Evolutionary conservation across 2,888 invertebrate species (phyloP).

Genomic region (Malachius bipustulatus): DNA sequence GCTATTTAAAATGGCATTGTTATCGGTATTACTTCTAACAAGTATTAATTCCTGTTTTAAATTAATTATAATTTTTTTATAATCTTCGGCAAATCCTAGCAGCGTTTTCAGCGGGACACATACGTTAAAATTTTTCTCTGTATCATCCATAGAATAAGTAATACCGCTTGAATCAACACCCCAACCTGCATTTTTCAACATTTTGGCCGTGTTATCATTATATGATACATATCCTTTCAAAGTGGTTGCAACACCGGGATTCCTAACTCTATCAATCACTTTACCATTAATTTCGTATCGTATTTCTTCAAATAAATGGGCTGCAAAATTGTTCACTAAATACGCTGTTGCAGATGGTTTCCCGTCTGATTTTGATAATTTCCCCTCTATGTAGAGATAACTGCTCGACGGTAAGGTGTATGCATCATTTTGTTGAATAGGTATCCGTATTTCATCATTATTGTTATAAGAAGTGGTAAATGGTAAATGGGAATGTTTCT

Average conservation of each 20-base stretch:
- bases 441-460: slow-evolving; percentile 29
- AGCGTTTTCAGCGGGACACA: slow-evolving; percentile 23
- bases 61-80: slow-evolving; percentile 29
- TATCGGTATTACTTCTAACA: slow-evolving; percentile 20
- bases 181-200: slow-evolving; percentile 23
- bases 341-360: slow-evolving; percentile 2
- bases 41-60: slow-evolving; percentile 31
- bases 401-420: slow-evolving; percentile 24
- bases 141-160: slow-evolving; percentile 13
- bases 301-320: slow-evolving; percentile 20
- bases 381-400: slow-evolving; percentile 18
- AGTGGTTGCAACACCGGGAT: slow-evolving; percentile 26
- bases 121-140: slow-evolving; percentile 13
- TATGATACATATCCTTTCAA: slow-evolving; percentile 29
- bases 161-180: too few relatives aligned
- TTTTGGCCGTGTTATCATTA: slow-evolving; percentile 20
- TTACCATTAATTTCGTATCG: slow-evolving; percentile 29
- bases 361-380: slow-evolving; percentile 7
- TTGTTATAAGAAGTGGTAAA: slow-evolving; percentile 22
- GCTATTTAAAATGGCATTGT: slow-evolving; percentile 17
- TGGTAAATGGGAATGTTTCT: slow-evolving; percentile 25
- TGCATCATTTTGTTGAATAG: slow-evolving; percentile 25
- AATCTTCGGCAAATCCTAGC: slow-evolving; percentile 30
- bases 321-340: slow-evolving; percentile 11
- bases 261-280: slow-evolving; percentile 27